Base-by-base conservation (phyloP, 2,888 invertebrate genomes). In the Drosophila affinis region DNA sequence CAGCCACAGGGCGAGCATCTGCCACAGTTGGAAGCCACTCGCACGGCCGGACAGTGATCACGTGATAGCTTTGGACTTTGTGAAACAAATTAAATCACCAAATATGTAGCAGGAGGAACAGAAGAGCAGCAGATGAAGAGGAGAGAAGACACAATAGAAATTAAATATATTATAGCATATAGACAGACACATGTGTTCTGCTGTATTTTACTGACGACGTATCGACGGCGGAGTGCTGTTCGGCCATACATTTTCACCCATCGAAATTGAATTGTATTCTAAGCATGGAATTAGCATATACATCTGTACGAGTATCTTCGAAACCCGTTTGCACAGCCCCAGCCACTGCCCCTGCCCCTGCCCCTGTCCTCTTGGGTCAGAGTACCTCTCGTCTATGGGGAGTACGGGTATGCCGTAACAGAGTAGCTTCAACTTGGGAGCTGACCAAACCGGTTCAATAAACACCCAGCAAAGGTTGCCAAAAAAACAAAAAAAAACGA, bases 1-100 rank as follows among this genome's bases (percentile, higher is more conserved):
- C 89, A 90, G 74, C 86, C 91, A 34, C 86, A 88, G 76, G 80
- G 62, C 39, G 90, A 86, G 39, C 90, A 91, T 81, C 76, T 91
- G 63, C 90, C 91, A 54, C 68, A 56, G 21, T 27, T 32, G 52
- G 63, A 56, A 63, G 29, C 51, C 10, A 21, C 48, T 29, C 64
- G 53, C 45, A 59, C 34, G n/a, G 32, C 56, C 46, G 18, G 29
- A 60, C 65, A 53, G 53, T 70, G 68, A 85, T 67, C 69, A 67
- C 72, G 72, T 85, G 86, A 77, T 82, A 54, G 39, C 24, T 44
- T 59, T 63, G 54, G 52, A 72, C 53, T 53, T 58, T 62, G 49
- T 54, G 49, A 53, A 18, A 57, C 21, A 54, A 21, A 59, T 39
- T 29, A 21, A 24, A 46, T 32, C 27, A 47, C 47, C 17, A 47